Evolutionary conservation across 2,113 vertebrate genomes (phyloP), one percentile per base, ranked within the genome.

Genomic region (Seriola dumerili): DNA sequence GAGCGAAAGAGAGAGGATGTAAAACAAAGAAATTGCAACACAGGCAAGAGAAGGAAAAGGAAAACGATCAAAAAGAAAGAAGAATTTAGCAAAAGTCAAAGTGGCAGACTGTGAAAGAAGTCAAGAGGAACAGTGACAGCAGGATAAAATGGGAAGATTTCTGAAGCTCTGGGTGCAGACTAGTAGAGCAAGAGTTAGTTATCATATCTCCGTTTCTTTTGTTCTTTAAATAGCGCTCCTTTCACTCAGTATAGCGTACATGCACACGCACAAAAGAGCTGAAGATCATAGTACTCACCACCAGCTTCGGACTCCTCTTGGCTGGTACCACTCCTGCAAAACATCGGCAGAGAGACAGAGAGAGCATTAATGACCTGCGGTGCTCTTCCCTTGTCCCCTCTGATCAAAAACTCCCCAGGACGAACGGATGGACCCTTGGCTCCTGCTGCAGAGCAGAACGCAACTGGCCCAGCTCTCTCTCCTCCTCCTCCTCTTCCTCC

Each of bases 251-350:
- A 21, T 25, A 81, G 76, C 4, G 46, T 38, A 71, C 65, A 85
- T 64, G 50, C 84, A 81, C 54, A 75, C 44, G 80, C 65, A 77
- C 10, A 79, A 71, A 79, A 71, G 70, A 65, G 73, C 34, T 57
- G 81, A 85, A 85, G 76, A 81, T 57, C 57, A 66, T 8, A 93
- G 94, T 96, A 95, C 98, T 99, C 96, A 99, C 98, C 97, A 98
- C 97, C 96, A 98, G 97, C 96, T 99, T 99, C 86, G 98, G 98
- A 94, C 98, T 99, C 96, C 97, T 97, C 96, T 99, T 99, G 94
- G 97, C 96, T 91, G 96, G 96, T 66, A 97, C 97, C 95, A 98
- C 96, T 95, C 98, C 98, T 99, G 97, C 92, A 96, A 97, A 97
- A 96, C 92, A 96, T 94, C 96, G 96, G 95, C 94, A 97, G 92